Evolutionary conservation across 1,140 invertebrate genomes (phyloP).

Genomic region (Vanessa atalanta): DNA sequence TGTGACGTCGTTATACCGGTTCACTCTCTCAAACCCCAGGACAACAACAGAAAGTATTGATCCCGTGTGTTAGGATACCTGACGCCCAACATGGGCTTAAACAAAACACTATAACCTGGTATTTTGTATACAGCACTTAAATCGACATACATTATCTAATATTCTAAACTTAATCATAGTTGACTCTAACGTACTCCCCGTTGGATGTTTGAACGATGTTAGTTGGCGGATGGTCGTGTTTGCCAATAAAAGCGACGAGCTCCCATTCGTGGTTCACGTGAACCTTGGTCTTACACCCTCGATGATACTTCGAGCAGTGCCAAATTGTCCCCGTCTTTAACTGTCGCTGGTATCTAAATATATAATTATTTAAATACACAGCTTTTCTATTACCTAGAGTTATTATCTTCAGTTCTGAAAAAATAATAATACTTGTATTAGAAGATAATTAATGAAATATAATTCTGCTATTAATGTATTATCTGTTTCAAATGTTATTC

Average conservation of each 20-base stretch:
- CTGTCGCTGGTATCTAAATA: conserved; percentile 23
- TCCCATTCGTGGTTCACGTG: conserved; percentile 6
- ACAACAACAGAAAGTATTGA: too few relatives aligned
- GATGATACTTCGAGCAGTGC: conserved; percentile 30
- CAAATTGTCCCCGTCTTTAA: conserved; percentile 11
- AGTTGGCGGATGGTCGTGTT: conserved; percentile 33
- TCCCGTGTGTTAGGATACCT: too few relatives aligned
- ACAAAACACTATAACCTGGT: too few relatives aligned
- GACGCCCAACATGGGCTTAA: too few relatives aligned
- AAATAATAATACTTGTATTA: neutral
- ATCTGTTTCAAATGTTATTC: too few relatives aligned
- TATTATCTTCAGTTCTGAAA: conserved; percentile 28
- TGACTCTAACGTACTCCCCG: conserved; percentile 28
- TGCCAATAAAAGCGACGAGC: conserved; percentile 25
- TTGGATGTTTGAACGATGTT: conserved; percentile 17
- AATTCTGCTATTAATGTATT: too few relatives aligned
- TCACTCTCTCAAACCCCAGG: too few relatives aligned
- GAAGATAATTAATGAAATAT: neutral
- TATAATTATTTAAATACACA: conserved; percentile 8
- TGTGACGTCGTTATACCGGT: too few relatives aligned
- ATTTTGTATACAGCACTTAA: neutral
- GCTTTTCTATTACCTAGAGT: conserved; percentile 26
- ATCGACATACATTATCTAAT: too few relatives aligned
- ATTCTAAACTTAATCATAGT: neutral
- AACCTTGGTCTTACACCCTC: conserved; percentile 27